Conservation (phyloP, 2,888 invertebrate genomes). For the Amiota mariae region DNA sequence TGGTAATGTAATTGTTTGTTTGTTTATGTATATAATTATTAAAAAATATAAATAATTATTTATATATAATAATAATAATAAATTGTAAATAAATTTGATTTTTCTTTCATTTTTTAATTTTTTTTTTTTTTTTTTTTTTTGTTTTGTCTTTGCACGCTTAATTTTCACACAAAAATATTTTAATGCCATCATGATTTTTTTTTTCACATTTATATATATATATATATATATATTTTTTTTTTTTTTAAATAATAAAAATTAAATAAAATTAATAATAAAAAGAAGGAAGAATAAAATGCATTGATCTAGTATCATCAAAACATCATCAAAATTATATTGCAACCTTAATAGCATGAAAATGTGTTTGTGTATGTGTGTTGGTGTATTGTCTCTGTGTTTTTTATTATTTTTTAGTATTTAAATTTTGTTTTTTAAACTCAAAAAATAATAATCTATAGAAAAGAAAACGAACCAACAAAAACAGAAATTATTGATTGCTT, state of each 20-base stretch:
- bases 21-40: conserved; percentile 56
- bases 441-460: background rate
- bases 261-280: conserved; percentile 9
- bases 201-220: too few relatives aligned
- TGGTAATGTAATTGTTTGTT: conserved; percentile 47
- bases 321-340: conserved; percentile 7
- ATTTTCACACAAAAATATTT: too few relatives aligned
- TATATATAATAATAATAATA: conserved; percentile 46
- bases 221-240: too few relatives aligned
- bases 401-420: conserved; percentile 24
- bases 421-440: conserved; percentile 25
- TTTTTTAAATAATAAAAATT: background rate
- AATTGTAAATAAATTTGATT: conserved; percentile 66
- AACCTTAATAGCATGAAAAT: conserved; percentile 1
- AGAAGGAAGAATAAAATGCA: background rate
- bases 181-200: too few relatives aligned
- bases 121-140: conserved; percentile 27
- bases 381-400: background rate
- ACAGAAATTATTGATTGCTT: conserved; percentile 30
- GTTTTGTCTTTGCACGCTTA: background rate
- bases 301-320: too few relatives aligned
- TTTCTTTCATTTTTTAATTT: conserved; percentile 41
- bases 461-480: too few relatives aligned
- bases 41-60: conserved; percentile 68
- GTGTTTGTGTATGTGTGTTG: background rate